Conservation (phyloP, 2,797 vertebrate species). For the Hozukius guyotensis region DNA sequence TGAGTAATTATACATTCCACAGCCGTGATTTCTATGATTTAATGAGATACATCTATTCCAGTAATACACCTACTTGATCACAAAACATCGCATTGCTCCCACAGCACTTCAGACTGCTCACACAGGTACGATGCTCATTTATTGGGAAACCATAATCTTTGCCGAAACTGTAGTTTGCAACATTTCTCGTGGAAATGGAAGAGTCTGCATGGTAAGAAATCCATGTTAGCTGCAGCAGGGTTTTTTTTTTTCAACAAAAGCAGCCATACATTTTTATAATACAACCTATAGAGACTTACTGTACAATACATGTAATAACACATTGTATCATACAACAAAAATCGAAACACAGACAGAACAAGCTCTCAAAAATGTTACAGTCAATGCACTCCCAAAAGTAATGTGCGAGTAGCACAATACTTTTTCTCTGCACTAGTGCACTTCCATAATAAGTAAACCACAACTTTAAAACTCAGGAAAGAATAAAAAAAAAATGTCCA, state of each 20-base stretch:
- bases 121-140: background rate
- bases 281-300: background rate
- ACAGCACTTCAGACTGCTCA: background rate
- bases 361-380: background rate
- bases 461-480: background rate
- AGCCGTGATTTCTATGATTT: background rate
- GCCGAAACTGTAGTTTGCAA: background rate
- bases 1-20: background rate
- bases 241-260: background rate
- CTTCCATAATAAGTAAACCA: background rate
- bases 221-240: background rate
- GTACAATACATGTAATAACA: background rate
- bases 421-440: background rate
- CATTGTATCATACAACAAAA: background rate
- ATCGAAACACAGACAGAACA: background rate
- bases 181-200: background rate
- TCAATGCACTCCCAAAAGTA: background rate
- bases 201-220: background rate
- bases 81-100: background rate
- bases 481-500: background rate
- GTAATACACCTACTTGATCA: background rate
- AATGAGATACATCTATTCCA: background rate
- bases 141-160: background rate
- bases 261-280: background rate
- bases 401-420: background rate